Evolutionary conservation across 2,113 vertebrate genomes (phyloP).

Genomic region (Falcunculus frontatus): DNA sequence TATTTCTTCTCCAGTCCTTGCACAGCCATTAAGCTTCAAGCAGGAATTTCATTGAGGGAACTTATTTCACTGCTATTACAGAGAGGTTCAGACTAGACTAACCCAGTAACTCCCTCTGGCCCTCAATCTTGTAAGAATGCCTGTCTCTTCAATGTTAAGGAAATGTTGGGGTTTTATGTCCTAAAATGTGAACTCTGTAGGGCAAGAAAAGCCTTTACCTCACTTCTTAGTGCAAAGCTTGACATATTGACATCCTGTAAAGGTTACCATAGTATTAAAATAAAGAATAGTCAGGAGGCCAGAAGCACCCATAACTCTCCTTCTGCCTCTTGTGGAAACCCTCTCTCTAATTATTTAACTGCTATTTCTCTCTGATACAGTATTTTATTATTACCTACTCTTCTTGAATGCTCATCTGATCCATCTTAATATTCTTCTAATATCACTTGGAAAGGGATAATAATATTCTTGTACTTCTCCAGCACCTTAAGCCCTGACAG

Average conservation of each 20-base stretch:
- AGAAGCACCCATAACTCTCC: not conserved
- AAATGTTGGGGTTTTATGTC: not conserved
- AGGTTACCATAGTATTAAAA: constrained; percentile 20
- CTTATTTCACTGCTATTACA: not conserved
- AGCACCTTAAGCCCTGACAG: constrained; percentile 18
- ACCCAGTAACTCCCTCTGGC: not conserved
- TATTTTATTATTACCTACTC: constrained; percentile 44
- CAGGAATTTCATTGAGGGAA: not conserved
- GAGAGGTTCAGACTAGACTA: not conserved
- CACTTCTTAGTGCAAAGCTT: not conserved
- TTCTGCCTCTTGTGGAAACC: not conserved
- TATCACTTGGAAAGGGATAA: not conserved
- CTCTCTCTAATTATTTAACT: constrained; percentile 22
- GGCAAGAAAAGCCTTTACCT: not conserved
- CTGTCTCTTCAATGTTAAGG: not conserved
- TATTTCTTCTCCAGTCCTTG: not conserved
- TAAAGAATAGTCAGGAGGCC: not conserved
- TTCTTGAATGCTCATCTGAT: constrained; percentile 27
- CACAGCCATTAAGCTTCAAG: constrained; percentile 1
- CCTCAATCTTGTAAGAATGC: not conserved
- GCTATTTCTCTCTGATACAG: not conserved
- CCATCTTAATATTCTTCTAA: constrained; percentile 2
- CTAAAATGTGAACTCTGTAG: not conserved
- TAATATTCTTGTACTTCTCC: constrained; percentile 31
- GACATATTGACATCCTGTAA: not conserved